Evolutionary conservation across 1,140 invertebrate genomes (phyloP).

Genomic region (Penaeus vannamei): DNA sequence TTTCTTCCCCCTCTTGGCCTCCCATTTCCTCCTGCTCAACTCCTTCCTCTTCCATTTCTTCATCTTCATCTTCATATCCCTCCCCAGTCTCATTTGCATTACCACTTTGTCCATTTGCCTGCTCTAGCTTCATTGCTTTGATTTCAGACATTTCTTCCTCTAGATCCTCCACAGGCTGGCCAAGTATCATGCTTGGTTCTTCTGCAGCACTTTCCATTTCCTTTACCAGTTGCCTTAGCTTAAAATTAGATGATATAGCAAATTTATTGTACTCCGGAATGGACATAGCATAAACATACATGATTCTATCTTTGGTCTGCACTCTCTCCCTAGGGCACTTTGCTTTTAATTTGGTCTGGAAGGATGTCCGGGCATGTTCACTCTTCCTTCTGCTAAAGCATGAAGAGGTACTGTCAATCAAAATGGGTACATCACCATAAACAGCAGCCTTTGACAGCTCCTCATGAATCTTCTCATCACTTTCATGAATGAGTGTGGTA

Average conservation of each 20-base stretch:
- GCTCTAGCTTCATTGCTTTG: slow-evolving; percentile 9
- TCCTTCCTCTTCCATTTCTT: slow-evolving; percentile 27
- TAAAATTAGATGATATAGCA: slow-evolving; percentile 66
- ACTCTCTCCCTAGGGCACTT: slow-evolving; percentile 67
- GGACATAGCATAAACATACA: slow-evolving; percentile 68
- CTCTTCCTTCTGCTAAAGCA: slow-evolving; percentile 67
- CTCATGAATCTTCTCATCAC: slow-evolving; percentile 66
- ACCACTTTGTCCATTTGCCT: slow-evolving; percentile 35
- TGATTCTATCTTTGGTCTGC: slow-evolving; percentile 67
- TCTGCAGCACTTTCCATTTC: slow-evolving; percentile 60
- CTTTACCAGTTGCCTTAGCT: slow-evolving; percentile 65
- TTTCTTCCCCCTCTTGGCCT: slow-evolving; percentile 23
- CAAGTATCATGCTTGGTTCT: slow-evolving; percentile 47
- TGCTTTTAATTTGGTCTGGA: slow-evolving; percentile 66
- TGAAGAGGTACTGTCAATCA: slow-evolving; percentile 64
- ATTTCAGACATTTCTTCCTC: slow-evolving; percentile 45
- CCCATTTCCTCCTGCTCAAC: slow-evolving; percentile 48
- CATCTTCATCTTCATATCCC: slow-evolving; percentile 36
- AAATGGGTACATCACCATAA: slow-evolving; percentile 64
- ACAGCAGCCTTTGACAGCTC: slow-evolving; percentile 60
- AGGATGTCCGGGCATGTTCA: slow-evolving; percentile 67
- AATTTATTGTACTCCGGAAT: slow-evolving; percentile 68
- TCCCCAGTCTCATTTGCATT: slow-evolving; percentile 33
- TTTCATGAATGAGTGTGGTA: slow-evolving; percentile 67
- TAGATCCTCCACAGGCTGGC: slow-evolving; percentile 31